Evolutionary conservation across 2,113 vertebrate species (phyloP).

Genomic region (Petaurus breviceps): DNA sequence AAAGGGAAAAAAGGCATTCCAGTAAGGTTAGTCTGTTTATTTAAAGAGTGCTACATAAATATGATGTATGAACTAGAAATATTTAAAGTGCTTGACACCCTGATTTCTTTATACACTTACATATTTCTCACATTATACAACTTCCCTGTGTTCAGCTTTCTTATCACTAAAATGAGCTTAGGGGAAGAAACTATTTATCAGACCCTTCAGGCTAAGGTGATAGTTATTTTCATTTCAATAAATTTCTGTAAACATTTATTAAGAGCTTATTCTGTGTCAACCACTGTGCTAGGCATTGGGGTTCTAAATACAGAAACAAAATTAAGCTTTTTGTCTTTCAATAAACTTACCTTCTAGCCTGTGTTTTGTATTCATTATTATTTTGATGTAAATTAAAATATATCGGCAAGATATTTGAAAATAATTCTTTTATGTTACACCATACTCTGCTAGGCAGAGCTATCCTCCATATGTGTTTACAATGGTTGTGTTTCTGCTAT

Average conservation of each 20-base stretch:
- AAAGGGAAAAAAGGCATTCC: background rate
- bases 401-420: background rate
- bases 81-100: slow-evolving; percentile 11
- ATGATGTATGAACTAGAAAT: background rate
- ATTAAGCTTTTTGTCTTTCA: background rate
- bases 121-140: slow-evolving; percentile 25
- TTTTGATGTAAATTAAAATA: background rate
- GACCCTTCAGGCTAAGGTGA: background rate
- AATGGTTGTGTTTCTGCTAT: background rate
- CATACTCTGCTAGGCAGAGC: background rate
- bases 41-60: slow-evolving; percentile 26
- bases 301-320: background rate
- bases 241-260: background rate
- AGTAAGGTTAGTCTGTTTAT: slow-evolving; percentile 8
- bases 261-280: background rate
- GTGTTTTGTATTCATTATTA: background rate
- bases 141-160: background rate
- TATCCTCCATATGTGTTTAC: background rate
- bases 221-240: background rate
- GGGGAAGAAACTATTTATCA: background rate
- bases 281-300: background rate
- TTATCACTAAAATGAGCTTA: background rate
- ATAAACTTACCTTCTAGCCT: background rate
- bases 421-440: background rate
- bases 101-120: slow-evolving; percentile 28